Evolutionary conservation across 2,888 invertebrate species (phyloP).

Genomic region (Lathronympha strigana): DNA sequence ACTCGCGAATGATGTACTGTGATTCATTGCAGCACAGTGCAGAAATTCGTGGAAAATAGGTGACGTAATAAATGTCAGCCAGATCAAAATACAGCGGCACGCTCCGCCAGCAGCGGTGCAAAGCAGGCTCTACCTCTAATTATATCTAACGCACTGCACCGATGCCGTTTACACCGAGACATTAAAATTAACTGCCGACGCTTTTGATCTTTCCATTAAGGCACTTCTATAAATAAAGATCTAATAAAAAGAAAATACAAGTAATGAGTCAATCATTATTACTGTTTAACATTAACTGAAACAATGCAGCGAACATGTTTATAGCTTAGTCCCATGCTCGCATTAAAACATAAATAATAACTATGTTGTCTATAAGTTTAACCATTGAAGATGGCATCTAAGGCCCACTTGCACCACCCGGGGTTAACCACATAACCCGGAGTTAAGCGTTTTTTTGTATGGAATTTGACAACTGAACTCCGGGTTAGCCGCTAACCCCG

Average conservation of each 20-base stretch:
- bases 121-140: conserved; percentile 74
- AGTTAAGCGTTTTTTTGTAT: too few species aligned
- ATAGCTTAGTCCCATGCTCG: conserved; percentile 25
- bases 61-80: conserved; percentile 77
- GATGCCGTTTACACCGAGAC: conserved; percentile 77
- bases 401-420: too few species aligned
- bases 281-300: conserved; percentile 47
- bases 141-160: conserved; percentile 71
- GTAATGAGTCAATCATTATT: conserved; percentile 66
- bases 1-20: conserved; percentile 26
- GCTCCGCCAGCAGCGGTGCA: conserved; percentile 57
- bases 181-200: conserved; percentile 81
- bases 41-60: conserved; percentile 45
- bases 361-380: conserved; percentile 51
- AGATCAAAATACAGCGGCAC: conserved; percentile 69
- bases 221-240: conserved; percentile 75
- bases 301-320: conserved; percentile 55
- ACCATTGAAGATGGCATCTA: conserved; percentile 43
- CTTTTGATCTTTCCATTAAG: conserved; percentile 84
- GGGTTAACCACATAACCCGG: too few species aligned
- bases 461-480: too few species aligned
- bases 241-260: conserved; percentile 69
- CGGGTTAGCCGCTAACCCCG: too few species aligned
- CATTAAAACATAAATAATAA: conserved; percentile 48
- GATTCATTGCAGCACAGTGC: conserved; percentile 22